Evolutionary conservation across 2,797 vertebrate species (phyloP).

Genomic region (Cossypha caffra): DNA sequence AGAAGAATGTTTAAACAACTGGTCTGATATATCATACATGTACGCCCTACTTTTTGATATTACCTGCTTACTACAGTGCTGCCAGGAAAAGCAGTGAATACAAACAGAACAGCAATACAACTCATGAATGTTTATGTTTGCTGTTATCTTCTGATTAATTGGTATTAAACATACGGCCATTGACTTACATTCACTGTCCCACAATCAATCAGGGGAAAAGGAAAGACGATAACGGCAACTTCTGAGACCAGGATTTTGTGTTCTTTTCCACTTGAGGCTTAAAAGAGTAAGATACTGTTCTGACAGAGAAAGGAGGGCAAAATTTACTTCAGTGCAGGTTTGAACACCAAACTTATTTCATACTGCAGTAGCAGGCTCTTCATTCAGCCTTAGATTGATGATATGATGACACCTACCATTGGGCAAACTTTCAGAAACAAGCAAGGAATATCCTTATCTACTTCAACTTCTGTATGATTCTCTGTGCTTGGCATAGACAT

Average conservation of each 20-base stretch:
- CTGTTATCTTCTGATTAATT: background rate
- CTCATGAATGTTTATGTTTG: background rate
- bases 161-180: background rate
- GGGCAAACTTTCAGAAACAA: background rate
- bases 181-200: background rate
- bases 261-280: background rate
- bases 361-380: background rate
- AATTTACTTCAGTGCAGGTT: background rate
- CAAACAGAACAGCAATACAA: background rate
- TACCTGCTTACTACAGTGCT: background rate
- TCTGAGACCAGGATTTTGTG: background rate
- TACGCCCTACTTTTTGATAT: background rate
- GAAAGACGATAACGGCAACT: background rate
- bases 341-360: background rate
- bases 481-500: background rate
- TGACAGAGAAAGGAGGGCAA: background rate
- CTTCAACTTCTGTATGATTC: background rate
- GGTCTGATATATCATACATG: background rate
- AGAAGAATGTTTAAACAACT: conserved; percentile 14
- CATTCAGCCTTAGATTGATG: background rate
- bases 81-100: background rate
- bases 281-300: background rate
- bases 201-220: background rate
- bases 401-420: background rate
- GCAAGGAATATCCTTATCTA: background rate